Base-by-base conservation (phyloP, 2,797 vertebrate species). In the Amblyopsis hoosieri region DNA sequence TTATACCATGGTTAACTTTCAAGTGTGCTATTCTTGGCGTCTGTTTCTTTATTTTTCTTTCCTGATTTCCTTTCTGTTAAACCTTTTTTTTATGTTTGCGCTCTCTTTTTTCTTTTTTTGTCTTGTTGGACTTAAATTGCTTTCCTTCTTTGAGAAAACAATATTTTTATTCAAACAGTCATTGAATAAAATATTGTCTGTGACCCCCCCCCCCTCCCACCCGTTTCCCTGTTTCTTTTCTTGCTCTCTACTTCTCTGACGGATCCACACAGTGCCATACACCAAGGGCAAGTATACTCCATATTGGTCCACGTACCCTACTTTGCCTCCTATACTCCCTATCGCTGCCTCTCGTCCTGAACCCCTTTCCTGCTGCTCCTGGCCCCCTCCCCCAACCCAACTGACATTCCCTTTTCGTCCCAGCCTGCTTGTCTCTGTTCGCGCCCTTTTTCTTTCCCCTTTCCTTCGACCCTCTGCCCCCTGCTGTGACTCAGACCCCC, bases 141-240 rank as follows among this genome's bases (percentile, higher is more conserved):
- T 92, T 91, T 68, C 91, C 90, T 89, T 72, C 91, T 93, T 92
- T 81, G 87, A 94, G 88, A 93, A 97, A 95, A 96, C 97, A 99
- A 99, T 99, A 99, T 99, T 99, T 99, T 99, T 98, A 99, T 99
- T 99, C 97, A 99, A 99, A 95, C 88, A 86, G 91, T 95, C 89
- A 98, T 99, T 99, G 96, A 98, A 99, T 99, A 99, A 99, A 99
- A 99, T 99, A 99, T 99, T 99, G 97, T 98, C 94, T 99, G 97
- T 98, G 95, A 97, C 92, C 94, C 93, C 95, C 91, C 84, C 93
- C 90, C 96, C 94, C 90, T 93, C 93, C 95, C 91, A 92, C 92
- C 94, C 93, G 83, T 86, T 68, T 90, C 94, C 93, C 93, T 95
- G 95, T 97, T 96, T 96, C 94, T 95, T 98, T 96, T 99, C 96